Percentiles rank a stretch among this genome's conserved stretches.
Evolutionary conservation across 2,888 invertebrate genomes (phyloP).

Genomic region (Drosophila borborema): DNA sequence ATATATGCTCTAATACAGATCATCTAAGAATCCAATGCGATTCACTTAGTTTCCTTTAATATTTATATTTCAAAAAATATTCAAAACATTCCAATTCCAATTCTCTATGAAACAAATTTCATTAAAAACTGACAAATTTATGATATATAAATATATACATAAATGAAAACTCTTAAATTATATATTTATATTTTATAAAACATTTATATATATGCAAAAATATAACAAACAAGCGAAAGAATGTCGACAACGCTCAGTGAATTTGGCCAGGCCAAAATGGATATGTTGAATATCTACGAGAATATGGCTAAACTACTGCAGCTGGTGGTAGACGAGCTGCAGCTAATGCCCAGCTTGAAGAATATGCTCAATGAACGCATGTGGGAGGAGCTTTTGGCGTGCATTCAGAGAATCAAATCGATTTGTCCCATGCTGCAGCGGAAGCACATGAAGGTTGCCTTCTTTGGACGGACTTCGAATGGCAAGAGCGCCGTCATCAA

Average conservation of each 20-base stretch:
- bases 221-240: background rate
- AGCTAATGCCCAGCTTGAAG: conserved; percentile 10
- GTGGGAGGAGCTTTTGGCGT: conserved; percentile 89
- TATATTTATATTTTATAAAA: conserved; percentile 47
- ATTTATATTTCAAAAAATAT: too few relatives aligned
- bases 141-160: background rate
- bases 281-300: conserved; percentile 97
- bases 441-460: conserved; percentile 97
- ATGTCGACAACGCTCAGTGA: conserved; percentile 89
- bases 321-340: conserved; percentile 34
- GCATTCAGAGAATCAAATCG: conserved; percentile 92
- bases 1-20: too few relatives aligned
- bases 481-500: conserved; percentile 99
- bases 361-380: conserved; percentile 88
- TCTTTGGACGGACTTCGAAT: conserved; percentile 95
- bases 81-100: background rate
- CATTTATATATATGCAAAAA: background rate
- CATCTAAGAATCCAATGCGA: too few relatives aligned
- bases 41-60: too few relatives aligned
- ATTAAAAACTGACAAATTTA: background rate
- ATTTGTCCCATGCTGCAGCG: conserved; percentile 97
- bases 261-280: conserved; percentile 98
- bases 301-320: conserved; percentile 96
- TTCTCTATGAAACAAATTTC: background rate
- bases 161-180: background rate